These are phyloP conservation scores for Urocyon cinereoargenteus DNA, from an alignment of 2,797 vertebrate species.

Conservation along the genomic window DNA sequence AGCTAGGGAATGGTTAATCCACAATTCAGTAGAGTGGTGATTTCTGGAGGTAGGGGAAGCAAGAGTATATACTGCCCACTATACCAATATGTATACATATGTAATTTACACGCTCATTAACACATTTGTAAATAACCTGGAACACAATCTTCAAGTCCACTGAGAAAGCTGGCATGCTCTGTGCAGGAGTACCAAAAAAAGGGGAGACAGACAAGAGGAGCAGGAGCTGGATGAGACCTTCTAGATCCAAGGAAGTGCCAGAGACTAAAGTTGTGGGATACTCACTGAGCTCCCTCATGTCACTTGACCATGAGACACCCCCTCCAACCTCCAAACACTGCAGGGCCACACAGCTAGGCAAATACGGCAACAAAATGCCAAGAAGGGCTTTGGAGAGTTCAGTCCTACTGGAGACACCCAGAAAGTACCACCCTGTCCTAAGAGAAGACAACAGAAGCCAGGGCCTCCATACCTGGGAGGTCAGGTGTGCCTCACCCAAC, in stretches of 20 bases:
- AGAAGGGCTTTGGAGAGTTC: not conserved
- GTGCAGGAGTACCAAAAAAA: not conserved
- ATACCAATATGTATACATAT: fast-evolving
- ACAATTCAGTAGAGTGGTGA: not conserved
- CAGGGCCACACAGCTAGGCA: no score
- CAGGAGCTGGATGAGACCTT: not conserved
- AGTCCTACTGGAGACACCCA: not conserved
- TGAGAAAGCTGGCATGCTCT: not conserved
- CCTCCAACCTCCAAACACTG: not conserved
- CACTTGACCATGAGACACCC: not conserved
- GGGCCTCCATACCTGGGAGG: not conserved
- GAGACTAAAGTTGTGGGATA: not conserved
- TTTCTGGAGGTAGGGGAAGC: not conserved
- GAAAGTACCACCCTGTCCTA: not conserved
- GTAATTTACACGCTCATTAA: not conserved
- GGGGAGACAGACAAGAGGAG: no score
- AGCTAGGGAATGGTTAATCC: not conserved
- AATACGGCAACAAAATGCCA: not conserved
- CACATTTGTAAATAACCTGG: not conserved
- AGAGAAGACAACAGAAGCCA: not conserved
- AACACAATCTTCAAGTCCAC: not conserved
- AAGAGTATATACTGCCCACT: not conserved
- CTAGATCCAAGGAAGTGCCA: not conserved
- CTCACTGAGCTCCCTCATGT: not conserved
- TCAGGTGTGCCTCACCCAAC: not conserved